phyloP scores from a whole-genome alignment of 2,113 vertebrate species.

The Zonotrichia leucophrys region DNA sequence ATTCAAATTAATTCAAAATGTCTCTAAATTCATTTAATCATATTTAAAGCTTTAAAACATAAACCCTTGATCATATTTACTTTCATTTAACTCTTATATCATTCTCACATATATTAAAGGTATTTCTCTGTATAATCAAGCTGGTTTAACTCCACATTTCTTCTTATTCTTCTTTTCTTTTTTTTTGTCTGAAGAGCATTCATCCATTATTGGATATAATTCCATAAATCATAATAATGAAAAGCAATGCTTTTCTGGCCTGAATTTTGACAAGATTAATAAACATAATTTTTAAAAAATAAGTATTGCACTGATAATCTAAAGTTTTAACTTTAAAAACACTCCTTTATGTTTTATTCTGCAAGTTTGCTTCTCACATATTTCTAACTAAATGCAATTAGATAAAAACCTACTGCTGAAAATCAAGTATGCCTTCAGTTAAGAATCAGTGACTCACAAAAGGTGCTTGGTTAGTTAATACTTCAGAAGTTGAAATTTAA shows the following conservation, averaged over 20 bases:
- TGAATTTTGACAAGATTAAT: neutral
- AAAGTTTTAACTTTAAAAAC: neutral
- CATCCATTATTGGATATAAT: neutral
- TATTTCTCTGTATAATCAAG: neutral
- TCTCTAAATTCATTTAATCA: neutral
- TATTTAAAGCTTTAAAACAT: neutral
- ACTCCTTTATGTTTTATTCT: neutral
- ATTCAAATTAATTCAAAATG: neutral
- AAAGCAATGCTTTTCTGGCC: neutral
- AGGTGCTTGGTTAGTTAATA: neutral
- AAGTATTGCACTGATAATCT: neutral
- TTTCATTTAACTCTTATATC: neutral
- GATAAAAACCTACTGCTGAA: neutral
- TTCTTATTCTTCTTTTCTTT: neutral
- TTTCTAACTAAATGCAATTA: slow-evolving; percentile 15
- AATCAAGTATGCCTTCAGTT: neutral
- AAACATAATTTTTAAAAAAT: neutral
- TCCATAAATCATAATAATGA: neutral
- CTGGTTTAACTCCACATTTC: neutral
- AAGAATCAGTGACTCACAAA: slow-evolving; percentile 23
- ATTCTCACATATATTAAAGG: neutral
- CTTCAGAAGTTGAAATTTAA: slow-evolving; percentile 12
- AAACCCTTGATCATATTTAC: neutral
- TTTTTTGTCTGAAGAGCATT: neutral
- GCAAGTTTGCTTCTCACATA: neutral